Base-by-base conservation (phyloP, 2,113 vertebrate genomes). In the Galeopterus variegatus region DNA sequence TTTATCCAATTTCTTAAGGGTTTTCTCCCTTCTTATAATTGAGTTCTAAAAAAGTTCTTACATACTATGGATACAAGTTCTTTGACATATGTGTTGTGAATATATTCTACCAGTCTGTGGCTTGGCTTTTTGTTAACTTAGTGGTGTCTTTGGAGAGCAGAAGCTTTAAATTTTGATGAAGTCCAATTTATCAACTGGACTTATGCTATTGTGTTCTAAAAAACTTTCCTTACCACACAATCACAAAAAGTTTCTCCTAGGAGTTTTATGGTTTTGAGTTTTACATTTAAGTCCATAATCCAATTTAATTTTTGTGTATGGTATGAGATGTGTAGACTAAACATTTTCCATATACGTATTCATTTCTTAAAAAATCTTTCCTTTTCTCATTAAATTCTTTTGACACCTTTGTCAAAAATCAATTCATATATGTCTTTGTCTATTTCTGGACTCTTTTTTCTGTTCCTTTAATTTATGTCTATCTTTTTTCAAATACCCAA, bases 141-240 rank as follows among this genome's bases (percentile, higher is more conserved):
- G 48, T 13, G 50, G 26, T 62, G 45, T 50, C 94, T 95, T 85
- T 80, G 58, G n/a, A 88, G 18, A 85, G 31, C 5, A 84, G 33
- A 83, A 60, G 1, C 28, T 86, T 73, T 96, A 77, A 79, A 69
- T 75, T 76, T 93, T 83, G 9, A 81, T 56, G 17, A 95, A 90
- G 45, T 88, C 31, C 23, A 75, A 52, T 69, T 91, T 96, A 75
- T 67, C 13, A 18, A 4, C 64, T 48, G 56, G 15, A 12, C 18
- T 84, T 41, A 31, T 90, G 7, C 21, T 89, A 13, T 79, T 69
- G 6, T 88, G 10, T 76, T 60, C 14, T 75, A 67, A 89, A 21
- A 70, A 90, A 15, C 58, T 58, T 77, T 85, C 9, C 15, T 81
- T 88, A 73, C 0, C 3, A 26, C 1, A 52, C 26, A 84, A 88